Base-by-base conservation (phyloP, 2,888 invertebrate species). In the Monochamus alternatus region DNA sequence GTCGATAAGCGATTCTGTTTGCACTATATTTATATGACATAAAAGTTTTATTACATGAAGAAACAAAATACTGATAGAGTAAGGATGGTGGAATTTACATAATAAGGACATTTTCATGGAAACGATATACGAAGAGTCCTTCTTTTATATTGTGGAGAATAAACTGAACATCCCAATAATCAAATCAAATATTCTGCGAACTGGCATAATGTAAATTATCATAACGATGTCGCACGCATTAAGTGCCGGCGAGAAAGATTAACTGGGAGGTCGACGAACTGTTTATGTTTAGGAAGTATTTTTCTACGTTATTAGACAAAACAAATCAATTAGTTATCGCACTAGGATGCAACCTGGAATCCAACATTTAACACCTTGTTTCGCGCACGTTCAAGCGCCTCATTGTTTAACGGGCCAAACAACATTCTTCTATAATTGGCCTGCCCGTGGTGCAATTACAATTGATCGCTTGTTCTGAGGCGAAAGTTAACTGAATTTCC, bases 281-380 rank as follows among this genome's bases (percentile, higher is more conserved):
- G 31, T 58, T 69, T 60, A 69, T 69, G 69, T 60, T 60, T 60
- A 32, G 47, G 69, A 69, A 47, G 51, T 60, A 47, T 60, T 69
- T 60, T 69, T 69, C 31, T 60, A 69, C 44, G 12, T 60, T 51
- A 22, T 52, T 31, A 69, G 69, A 69, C 69, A 69, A 44, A 69
- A 69, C 69, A 69, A 69, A 59, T 59, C 43, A 60, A 69, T 60
- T 69, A 69, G 60, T 31, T 69, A 60, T 69, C 69, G 69, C 31
- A 31, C 22, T 47, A 5, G 14, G 31, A 32, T 62, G 69, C 31
- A 69, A 69, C 60, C 9, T 69, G 58, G 52, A 68, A 59, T 64
- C 31, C 38, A 30, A 3, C 22, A 44, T 30, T 44, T 22, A 64
- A 32, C 64, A 47, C 64, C 22, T 63, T 63, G 22, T 43, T 47